phyloP scores from a whole-genome alignment of 2,113 vertebrate genomes.

The Numida meleagris region DNA sequence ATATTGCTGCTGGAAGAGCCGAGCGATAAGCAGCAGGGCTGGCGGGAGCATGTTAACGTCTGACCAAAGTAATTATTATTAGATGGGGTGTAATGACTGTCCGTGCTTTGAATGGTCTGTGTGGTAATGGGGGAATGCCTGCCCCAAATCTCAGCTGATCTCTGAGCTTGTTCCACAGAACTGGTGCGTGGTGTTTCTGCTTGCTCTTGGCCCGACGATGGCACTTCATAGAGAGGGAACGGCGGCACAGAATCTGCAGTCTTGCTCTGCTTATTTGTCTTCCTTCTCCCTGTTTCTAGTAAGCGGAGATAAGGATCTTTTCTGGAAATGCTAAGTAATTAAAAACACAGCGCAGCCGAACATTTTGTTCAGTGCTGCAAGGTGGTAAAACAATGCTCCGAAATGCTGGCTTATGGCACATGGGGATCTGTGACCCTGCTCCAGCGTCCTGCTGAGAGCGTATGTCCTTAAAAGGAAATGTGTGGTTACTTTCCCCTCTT shows the following conservation, averaged over 20 bases:
- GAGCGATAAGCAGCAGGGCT: not conserved
- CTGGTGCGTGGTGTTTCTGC: not conserved
- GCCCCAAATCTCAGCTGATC: not conserved
- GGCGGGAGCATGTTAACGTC: not conserved
- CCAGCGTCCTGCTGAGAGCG: constrained; percentile 22
- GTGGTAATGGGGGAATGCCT: not conserved
- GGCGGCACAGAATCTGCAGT: not conserved
- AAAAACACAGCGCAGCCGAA: not conserved
- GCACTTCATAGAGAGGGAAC: not conserved
- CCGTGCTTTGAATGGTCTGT: not conserved
- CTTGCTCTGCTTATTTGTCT: constrained; percentile 25
- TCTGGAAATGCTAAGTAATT: not conserved
- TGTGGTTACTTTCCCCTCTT: constrained; percentile 58
- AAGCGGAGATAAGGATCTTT: constrained; percentile 43
- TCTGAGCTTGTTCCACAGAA: not conserved
- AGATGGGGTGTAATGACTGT: not conserved
- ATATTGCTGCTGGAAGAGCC: not conserved
- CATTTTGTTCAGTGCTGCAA: not conserved
- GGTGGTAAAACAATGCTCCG: constrained; percentile 33
- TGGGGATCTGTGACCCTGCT: constrained; percentile 12
- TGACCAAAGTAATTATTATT: not conserved
- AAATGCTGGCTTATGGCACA: not conserved
- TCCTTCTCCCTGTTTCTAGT: not conserved
- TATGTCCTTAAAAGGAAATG: constrained; percentile 63
- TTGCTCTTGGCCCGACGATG: not conserved